phyloP scores from a whole-genome alignment of 2,888 invertebrate genomes.

The Drosophila borborema region DNA sequence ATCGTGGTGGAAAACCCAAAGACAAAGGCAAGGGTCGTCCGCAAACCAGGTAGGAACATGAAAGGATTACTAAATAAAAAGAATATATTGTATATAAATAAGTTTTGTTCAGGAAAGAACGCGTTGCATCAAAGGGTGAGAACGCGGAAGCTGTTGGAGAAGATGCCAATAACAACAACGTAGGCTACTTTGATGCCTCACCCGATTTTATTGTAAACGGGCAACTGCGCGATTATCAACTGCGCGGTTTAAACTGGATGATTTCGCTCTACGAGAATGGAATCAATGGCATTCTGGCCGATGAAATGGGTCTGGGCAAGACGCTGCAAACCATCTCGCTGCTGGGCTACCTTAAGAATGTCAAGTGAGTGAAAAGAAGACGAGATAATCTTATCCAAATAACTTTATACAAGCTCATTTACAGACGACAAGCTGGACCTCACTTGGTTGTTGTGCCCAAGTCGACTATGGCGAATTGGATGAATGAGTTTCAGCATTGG shows the following conservation, averaged over 20 bases:
- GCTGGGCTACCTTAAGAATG: conserved; percentile 98
- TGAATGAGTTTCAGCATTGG: conserved; percentile 99
- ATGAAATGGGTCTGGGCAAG: conserved; percentile 99
- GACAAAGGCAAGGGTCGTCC: conserved; percentile 48
- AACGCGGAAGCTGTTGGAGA: conserved; percentile 98
- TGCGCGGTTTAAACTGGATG: conserved; percentile 99
- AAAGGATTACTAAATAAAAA: neutral
- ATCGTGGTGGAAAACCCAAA: conserved; percentile 40
- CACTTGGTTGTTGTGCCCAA: conserved; percentile 99
- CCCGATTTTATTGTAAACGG: conserved; percentile 96
- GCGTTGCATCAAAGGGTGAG: conserved; percentile 90
- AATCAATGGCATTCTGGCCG: conserved; percentile 99
- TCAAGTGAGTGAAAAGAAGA: conserved; percentile 85
- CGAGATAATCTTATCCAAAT: neutral
- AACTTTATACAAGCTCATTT: neutral
- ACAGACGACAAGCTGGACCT: conserved; percentile 94
- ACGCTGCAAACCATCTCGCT: conserved; percentile 99
- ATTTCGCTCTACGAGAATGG: conserved; percentile 99
- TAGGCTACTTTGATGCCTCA: conserved; percentile 95
- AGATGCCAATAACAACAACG: conserved; percentile 92
- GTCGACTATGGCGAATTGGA: conserved; percentile 99
- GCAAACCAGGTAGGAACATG: conserved; percentile 57
- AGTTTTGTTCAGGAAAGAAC: conserved; percentile 75
- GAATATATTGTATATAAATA: neutral
- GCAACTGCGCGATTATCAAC: conserved; percentile 98